Conservation (phyloP, 2,797 vertebrate species). For the Mus caroli region DNA sequence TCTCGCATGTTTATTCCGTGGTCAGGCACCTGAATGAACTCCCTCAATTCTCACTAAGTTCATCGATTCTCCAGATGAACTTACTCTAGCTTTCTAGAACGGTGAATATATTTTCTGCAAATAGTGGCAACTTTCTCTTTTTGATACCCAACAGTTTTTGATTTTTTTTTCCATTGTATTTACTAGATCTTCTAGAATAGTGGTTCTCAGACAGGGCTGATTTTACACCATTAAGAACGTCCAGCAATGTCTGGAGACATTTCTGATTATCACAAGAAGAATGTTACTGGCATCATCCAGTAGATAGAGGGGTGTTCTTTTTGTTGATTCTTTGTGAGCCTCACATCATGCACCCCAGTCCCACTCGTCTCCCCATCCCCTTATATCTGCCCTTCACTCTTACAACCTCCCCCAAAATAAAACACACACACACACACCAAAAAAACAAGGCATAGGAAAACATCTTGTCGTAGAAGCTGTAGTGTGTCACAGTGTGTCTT, state of each 20-base stretch:
- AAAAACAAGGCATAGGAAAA: not conserved
- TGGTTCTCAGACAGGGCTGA: slow-evolving; percentile 1
- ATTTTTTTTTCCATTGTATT: slow-evolving; percentile 1
- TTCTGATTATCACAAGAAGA: slow-evolving; percentile 5
- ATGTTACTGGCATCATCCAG: not conserved
- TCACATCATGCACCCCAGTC: not conserved
- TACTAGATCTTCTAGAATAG: slow-evolving; percentile 34
- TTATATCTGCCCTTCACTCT: not conserved
- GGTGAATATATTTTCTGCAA: slow-evolving; percentile 7
- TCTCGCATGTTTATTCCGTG: slow-evolving; percentile 50
- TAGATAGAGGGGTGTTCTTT: not conserved
- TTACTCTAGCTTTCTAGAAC: not conserved
- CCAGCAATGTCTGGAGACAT: slow-evolving; percentile 43
- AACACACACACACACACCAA: not conserved
- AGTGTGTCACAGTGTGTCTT: not conserved
- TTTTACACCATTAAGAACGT: not conserved
- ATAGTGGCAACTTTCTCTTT: slow-evolving; percentile 29
- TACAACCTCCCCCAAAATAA: not conserved
- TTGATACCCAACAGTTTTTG: not conserved
- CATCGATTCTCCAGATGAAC: slow-evolving; percentile 26
- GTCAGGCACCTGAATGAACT: slow-evolving; percentile 14
- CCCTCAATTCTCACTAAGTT: not conserved
- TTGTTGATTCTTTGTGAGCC: not conserved
- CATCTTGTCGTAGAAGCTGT: not conserved
- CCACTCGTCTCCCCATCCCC: not conserved